Base-by-base conservation (phyloP, 2,113 vertebrate genomes). In the Mohoua ochrocephala region DNA sequence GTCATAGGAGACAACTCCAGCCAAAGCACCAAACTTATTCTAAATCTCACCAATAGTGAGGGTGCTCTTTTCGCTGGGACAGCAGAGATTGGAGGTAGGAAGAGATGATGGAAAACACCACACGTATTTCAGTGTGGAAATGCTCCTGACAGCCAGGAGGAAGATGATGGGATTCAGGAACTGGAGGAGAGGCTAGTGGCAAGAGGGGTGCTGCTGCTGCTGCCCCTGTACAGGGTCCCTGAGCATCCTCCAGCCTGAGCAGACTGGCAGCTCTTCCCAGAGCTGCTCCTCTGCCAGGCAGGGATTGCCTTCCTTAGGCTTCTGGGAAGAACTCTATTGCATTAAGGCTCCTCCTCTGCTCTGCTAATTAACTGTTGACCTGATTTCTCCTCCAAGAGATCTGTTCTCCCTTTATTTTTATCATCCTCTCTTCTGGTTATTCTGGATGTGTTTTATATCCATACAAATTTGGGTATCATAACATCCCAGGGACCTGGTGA, bases 331-430 rank as follows among this genome's bases (percentile, higher is more conserved):
- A 1, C 7, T 60, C 24, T n/a, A 45, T 63, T 27, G 7, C 67
- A 31, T 63, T 54, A 82, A 57, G 23, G 6, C 23, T 70, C 42
- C n/a, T 90, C n/a, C 5, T 78, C 28, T 74, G 39, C 80, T 70
- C 64, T 91, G 30, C 30, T 89, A 81, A 84, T 91, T 84, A 89
- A 47, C 35, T 57, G 7, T 42, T 81, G 89, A 49, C 27, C 49
- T 47, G 65, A 37, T 84, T 91, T 94, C 69, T 89, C 23, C 30
- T 61, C 39, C 69, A 60, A 59, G 44, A 84, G 31, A 23, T 75
- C 42, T 69, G 26, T 19, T 77, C 26, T 75, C 7, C 19, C 24
- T 85, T 70, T 60, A 54, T 56, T 56, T 79, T 68, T 70, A 42
- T 81, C 30, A 54, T 73, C 23, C 35, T 50, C 15, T 35, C 21